Evolutionary conservation across 2,888 invertebrate species (phyloP).

Genomic region (Allacma fusca): DNA sequence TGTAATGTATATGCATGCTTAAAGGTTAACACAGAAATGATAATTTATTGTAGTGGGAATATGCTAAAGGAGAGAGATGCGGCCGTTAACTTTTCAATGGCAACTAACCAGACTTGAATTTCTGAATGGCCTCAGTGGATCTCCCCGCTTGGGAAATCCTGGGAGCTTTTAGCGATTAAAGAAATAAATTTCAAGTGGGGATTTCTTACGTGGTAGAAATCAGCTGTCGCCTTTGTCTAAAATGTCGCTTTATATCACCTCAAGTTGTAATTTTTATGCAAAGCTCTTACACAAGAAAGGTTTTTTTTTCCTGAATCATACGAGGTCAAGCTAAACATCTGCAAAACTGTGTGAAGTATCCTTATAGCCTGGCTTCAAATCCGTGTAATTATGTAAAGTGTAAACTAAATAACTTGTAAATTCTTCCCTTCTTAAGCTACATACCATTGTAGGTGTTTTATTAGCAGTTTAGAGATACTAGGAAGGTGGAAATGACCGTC

Average conservation of each 20-base stretch:
- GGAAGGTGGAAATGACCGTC: not conserved
- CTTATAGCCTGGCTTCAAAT: not conserved
- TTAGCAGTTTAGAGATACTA: too few relatives aligned
- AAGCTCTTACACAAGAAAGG: not conserved
- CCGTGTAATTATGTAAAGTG: not conserved
- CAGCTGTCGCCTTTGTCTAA: slow-evolving; percentile 19
- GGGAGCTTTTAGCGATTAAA: slow-evolving; percentile 11
- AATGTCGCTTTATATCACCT: slow-evolving; percentile 7
- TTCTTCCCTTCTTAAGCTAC: too few relatives aligned
- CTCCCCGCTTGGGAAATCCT: not conserved
- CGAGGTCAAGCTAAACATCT: not conserved
- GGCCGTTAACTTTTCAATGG: slow-evolving; percentile 14
- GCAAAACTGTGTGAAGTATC: not conserved
- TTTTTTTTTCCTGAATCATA: not conserved
- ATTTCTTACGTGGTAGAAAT: not conserved
- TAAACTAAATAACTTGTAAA: too few relatives aligned
- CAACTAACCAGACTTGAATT: slow-evolving; percentile 18
- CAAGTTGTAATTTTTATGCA: slow-evolving; percentile 14
- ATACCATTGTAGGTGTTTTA: too few relatives aligned
- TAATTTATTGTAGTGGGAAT: slow-evolving; percentile 17
- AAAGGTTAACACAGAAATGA: slow-evolving; percentile 1
- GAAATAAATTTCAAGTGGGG: slow-evolving; percentile 4
- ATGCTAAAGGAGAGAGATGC: not conserved
- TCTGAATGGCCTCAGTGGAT: not conserved
- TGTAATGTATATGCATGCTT: not conserved